These are phyloP conservation scores for Samia ricini DNA, from an alignment of 1,140 invertebrate species.

Conservation along the genomic window DNA sequence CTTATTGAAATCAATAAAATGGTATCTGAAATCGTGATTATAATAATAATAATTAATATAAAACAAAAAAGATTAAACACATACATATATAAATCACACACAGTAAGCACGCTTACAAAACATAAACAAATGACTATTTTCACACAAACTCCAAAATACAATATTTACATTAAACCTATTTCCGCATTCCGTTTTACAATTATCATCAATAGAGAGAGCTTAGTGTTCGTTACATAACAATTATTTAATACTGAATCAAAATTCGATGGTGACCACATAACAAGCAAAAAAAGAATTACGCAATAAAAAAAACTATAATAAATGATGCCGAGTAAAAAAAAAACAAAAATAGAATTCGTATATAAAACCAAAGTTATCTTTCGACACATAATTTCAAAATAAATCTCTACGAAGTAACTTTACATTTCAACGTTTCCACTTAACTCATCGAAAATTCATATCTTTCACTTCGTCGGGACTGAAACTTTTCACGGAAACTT, in stretches of 20 bases:
- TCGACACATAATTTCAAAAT: no score
- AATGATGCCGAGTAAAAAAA: neutral
- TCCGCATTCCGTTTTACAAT: slow-evolving; percentile 1
- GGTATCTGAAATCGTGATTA: no score
- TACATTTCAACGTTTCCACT: slow-evolving; percentile 68
- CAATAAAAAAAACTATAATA: neutral
- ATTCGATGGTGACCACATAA: neutral
- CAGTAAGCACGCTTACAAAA: slow-evolving; percentile 14
- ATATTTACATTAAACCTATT: slow-evolving; percentile 16
- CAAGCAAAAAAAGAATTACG: neutral
- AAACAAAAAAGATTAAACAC: neutral
- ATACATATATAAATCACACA: slow-evolving; percentile 17
- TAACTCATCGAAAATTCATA: slow-evolving; percentile 48
- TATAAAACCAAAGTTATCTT: no score
- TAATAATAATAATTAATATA: neutral
- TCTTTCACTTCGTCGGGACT: slow-evolving; percentile 64
- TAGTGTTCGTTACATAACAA: no score
- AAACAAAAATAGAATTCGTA: neutral
- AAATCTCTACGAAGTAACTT: no score
- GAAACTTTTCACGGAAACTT: slow-evolving; percentile 64
- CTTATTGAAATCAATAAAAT: no score
- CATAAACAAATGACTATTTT: slow-evolving; percentile 18
- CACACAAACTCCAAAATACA: slow-evolving; percentile 30
- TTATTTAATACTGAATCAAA: neutral
- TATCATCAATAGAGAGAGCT: neutral